Evolutionary conservation across 2,797 vertebrate species (phyloP), one percentile per base, ranked within the genome.

Genomic region (Heliangelus exortis): DNA sequence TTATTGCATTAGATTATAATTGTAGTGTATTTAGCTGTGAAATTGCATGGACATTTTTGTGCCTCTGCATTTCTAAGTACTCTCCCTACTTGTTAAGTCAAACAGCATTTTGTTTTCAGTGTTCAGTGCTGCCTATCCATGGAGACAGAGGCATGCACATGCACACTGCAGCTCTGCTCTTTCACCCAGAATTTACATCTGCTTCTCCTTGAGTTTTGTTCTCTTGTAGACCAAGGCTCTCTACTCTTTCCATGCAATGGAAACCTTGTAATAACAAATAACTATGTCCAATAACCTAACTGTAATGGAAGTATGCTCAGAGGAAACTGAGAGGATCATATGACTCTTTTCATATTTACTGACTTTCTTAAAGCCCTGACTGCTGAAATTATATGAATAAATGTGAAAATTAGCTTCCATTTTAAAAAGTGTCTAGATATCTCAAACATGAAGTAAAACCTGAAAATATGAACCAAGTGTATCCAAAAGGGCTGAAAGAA

Each of bases 21-120:
- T 93, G 91, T 84, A 85, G 92, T 82, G 82, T 93, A 93, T 96
- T 94, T 96, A 95, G 79, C 93, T 95, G 87, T 96, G 93, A 96
- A 95, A 96, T 94, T 96, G 85, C 87, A 87, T 55, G 73, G 93
- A 86, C 53, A 0, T 89, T 94, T 93, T 58, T 72, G 84, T 77
- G 84, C 65, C 78, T 95, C 61, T 92, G 48, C 63, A 50, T 91
- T 95, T 92, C 71, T 66, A 81, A 94, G 87, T 19, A 62, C 58
- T 72, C 47, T 93, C 68, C 43, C 84, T 82, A 36, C 91, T 93
- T 84, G 82, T 77, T 76, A 95, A 92, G 82, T 90, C 91, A 91
- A 94, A 86, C 28, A 86, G 69, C 59, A 91, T 94, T 96, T 88
- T 91, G 79, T 90, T 95, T 75, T 62, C 84, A 73, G 62, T 6